Evolutionary conservation across 37 sponge, comb jelly and placozoan species (phyloP).

Genomic region (Eunapius fragilis): DNA sequence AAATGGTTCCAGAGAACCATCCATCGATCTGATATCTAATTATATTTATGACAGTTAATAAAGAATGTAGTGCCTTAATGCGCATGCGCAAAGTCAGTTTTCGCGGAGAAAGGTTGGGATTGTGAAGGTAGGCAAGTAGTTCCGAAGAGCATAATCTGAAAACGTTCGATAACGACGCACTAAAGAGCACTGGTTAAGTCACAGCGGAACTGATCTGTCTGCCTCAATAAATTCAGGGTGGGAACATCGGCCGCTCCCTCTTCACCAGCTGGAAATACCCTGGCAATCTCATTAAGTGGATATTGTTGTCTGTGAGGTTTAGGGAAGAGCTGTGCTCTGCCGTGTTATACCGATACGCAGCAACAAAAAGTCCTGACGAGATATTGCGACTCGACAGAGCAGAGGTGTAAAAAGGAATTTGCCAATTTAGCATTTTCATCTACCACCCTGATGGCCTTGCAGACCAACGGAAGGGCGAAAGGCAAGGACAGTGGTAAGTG

Average conservation of each 20-base stretch:
- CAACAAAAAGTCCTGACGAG: neutral
- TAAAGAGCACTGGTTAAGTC: neutral
- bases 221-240: neutral
- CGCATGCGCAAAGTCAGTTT: conserved; percentile 70
- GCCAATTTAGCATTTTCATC: neutral
- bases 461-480: neutral
- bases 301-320: neutral
- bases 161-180: neutral
- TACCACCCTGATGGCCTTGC: neutral
- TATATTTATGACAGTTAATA: neutral
- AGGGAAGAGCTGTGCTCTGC: neutral
- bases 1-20: conserved; percentile 49
- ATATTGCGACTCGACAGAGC: neutral
- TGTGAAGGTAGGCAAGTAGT: conserved; percentile 7
- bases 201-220: neutral
- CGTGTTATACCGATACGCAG: neutral
- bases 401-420: neutral
- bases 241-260: neutral
- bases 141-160: neutral
- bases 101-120: conserved; percentile 78
- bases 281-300: neutral
- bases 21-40: neutral
- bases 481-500: neutral
- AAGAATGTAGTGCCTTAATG: conserved; percentile 7
- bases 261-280: neutral